Conservation (phyloP, 1,140 invertebrate genomes). For the Drosophila tropicalis region DNA sequence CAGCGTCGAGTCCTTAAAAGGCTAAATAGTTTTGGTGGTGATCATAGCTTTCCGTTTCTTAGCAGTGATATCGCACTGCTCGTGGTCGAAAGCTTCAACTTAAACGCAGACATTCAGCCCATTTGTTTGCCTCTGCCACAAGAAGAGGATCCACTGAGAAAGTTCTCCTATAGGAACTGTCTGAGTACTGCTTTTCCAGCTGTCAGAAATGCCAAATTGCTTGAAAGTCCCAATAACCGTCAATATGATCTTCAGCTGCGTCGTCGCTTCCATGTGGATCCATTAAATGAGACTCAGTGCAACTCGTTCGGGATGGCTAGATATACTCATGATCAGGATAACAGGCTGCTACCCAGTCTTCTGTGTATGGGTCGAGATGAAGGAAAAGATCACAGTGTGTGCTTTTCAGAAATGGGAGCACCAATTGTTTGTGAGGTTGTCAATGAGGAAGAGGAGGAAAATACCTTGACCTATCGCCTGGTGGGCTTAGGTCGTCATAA, state of each 20-base stretch:
- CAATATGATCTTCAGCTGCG: conserved; percentile 5
- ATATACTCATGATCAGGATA: neutral
- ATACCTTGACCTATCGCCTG: neutral
- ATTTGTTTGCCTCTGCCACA: conserved; percentile 6
- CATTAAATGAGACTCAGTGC: conserved; percentile 3
- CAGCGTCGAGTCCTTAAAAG: neutral
- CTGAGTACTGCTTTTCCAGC: neutral
- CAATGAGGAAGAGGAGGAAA: neutral
- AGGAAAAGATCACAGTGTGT: neutral
- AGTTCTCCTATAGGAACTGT: neutral
- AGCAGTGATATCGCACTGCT: neutral
- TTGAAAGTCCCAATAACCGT: neutral
- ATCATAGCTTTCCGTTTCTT: neutral
- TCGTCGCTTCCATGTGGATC: neutral
- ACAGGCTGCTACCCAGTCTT: neutral
- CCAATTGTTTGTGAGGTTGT: conserved; percentile 5
- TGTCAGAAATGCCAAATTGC: neutral
- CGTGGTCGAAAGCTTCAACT: neutral
- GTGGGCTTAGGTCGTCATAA: neutral
- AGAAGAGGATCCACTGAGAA: too few species aligned
- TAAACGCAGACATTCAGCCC: conserved; percentile 1
- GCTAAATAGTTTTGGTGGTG: neutral
- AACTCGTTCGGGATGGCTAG: neutral
- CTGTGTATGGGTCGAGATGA: neutral
- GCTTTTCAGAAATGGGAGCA: neutral